Base-by-base conservation (phyloP, 2,888 invertebrate species). In the Hoplodrina ambigua region DNA sequence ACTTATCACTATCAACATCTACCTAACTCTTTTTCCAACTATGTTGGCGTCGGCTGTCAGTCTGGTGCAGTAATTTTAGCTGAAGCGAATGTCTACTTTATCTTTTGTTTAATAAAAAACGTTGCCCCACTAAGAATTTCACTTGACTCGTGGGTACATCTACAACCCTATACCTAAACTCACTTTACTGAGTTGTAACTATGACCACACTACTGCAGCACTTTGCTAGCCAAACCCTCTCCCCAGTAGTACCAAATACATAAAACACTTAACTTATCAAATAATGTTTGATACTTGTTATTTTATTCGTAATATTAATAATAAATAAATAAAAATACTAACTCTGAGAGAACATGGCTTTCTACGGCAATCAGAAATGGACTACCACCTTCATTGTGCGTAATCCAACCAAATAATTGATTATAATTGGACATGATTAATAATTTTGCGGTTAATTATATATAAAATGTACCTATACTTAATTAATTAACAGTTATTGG, bases 371-470 rank as follows among this genome's bases (percentile, higher is more conserved):
- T 49, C 50, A 55, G 30, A 55, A 44, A 44, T 30, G 44, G n/a
- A 55, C 49, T 68, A 46, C n/a, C 41, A 54, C 7, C 10, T 49
- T 64, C 37, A 56, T 56, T 37, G 52, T n/a, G 19, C 13, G 55
- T n/a, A 19, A 61, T 53, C 55, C 49, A 69, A 55, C 53, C 54
- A 69, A 71, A 49, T 67, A 71, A 80, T 80, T 46, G 66, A 55
- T 71, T 69, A 25, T 50, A 53, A 55, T 66, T 62, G 50, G 15
- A 70, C 73, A 64, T 69, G 57, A 19, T 4, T 53, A 49, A 10
- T 37, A 69, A 65, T 60, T 53, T 59, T 68, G 15, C 52, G 57
- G 25, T 64, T 13, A 19, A 13, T n/a, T 58, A 37, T 37, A 5
- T 59, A 7, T 59, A 15, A 46, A 50, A 13, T 46, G 17, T 25